phyloP scores from a whole-genome alignment of 2,888 invertebrate species.

The Panzeria rudis region DNA sequence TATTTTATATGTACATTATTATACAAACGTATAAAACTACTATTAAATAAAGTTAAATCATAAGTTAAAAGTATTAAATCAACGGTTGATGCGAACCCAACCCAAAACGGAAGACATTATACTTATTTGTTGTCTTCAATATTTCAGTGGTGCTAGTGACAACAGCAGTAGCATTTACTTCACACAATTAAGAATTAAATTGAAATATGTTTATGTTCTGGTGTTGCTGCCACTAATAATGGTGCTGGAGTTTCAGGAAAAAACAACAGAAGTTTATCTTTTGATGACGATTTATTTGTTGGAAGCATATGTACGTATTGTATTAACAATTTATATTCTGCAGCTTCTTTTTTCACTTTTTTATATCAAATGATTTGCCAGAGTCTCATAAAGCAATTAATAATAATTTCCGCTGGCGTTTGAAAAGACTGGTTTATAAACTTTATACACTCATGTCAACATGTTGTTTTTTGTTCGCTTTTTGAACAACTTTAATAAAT shows the following conservation, averaged over 20 bases:
- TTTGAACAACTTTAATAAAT: slow-evolving; percentile 24
- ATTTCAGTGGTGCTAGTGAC: not conserved
- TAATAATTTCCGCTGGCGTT: slow-evolving; percentile 78
- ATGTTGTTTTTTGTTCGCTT: not conserved
- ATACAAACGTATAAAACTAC: not conserved
- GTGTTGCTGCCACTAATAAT: not conserved
- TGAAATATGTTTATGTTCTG: too few species aligned
- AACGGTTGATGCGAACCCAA: not conserved
- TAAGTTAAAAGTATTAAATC: slow-evolving; percentile 10
- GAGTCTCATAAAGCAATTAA: slow-evolving; percentile 76
- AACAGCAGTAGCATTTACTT: slow-evolving; percentile 12
- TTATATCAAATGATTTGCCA: slow-evolving; percentile 22
- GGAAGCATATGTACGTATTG: slow-evolving; percentile 2
- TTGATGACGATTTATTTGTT: slow-evolving; percentile 29
- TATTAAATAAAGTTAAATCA: not conserved
- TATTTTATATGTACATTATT: not conserved
- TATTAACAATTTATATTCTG: not conserved
- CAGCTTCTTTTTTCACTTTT: not conserved
- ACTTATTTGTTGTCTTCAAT: not conserved
- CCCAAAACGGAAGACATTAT: slow-evolving; percentile 30
- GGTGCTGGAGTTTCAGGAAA: slow-evolving; percentile 21
- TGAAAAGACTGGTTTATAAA: slow-evolving; percentile 68
- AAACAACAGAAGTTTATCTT: slow-evolving; percentile 38
- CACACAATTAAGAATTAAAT: too few species aligned
- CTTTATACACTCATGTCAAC: not conserved